Evolutionary conservation across 30 jellyfish, hydroid and myxozoan species (phyloP).

Genomic region (Hydractinia echinata): DNA sequence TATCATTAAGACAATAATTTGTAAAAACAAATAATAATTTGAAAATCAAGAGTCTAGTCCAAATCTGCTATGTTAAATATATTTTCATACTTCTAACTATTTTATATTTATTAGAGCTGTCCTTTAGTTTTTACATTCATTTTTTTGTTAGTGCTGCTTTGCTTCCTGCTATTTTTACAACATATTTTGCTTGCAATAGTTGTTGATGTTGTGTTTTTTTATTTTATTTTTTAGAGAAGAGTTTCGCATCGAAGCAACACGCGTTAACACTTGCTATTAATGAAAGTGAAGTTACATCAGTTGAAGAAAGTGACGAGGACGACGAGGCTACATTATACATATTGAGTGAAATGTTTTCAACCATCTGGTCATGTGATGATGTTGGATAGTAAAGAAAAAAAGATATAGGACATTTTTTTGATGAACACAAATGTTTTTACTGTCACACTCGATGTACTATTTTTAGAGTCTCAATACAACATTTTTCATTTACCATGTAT

Average conservation of each 20-base stretch:
- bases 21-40: no score
- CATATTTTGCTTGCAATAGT: no score
- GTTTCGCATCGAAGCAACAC: constrained; percentile 12
- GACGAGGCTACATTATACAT: constrained; percentile 45
- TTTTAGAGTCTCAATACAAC: no score
- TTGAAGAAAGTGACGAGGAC: constrained; percentile 35
- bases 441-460: no score
- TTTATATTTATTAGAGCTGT: no score
- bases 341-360: constrained; percentile 47
- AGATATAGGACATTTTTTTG: no score
- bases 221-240: not conserved
- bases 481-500: no score
- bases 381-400: constrained; percentile 12
- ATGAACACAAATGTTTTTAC: no score
- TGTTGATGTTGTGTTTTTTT: not conserved
- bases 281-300: constrained; percentile 38
- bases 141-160: not conserved
- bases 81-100: no score
- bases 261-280: constrained; percentile 27
- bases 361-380: not conserved
- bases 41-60: no score
- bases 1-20: no score
- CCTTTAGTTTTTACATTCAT: not conserved
- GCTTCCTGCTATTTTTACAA: not conserved
- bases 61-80: no score